A percentile compares a stretch with the other conserved stretches of the same genome.
Evolutionary conservation across 2,888 invertebrate species (phyloP).

Genomic region (Limnephilus lunatus): DNA sequence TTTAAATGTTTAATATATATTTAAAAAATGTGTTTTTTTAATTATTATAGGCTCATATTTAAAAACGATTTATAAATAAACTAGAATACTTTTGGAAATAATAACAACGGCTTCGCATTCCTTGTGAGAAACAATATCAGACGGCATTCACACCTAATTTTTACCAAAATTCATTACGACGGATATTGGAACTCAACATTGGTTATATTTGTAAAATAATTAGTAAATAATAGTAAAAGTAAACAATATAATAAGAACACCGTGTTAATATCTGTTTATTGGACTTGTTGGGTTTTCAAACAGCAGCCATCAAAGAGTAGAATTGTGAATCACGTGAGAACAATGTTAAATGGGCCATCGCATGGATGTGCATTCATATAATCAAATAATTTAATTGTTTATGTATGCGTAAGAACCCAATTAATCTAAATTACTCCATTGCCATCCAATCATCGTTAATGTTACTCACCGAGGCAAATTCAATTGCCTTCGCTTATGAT

Average conservation of each 20-base stretch:
- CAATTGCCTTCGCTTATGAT: conserved; percentile 49
- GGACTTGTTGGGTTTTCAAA: neutral
- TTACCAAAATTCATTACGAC: too few species aligned
- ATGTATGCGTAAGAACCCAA: conserved; percentile 22
- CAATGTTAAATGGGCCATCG: neutral
- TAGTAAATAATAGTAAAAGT: neutral
- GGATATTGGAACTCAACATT: too few species aligned
- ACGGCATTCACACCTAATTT: too few species aligned
- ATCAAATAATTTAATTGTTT: conserved; percentile 3
- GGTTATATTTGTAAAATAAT: neutral
- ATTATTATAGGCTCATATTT: too few species aligned
- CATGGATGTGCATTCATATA: neutral
- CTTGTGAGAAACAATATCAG: too few species aligned
- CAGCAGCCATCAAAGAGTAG: neutral
- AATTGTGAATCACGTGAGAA: neutral
- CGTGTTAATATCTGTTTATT: neutral
- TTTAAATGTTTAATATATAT: too few species aligned
- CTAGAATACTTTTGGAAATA: too few species aligned
- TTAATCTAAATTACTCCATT: conserved; percentile 49
- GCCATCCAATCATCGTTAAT: conserved; percentile 47
- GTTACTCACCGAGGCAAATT: conserved; percentile 34
- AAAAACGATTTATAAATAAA: too few species aligned
- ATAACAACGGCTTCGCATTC: too few species aligned
- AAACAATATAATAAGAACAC: neutral
- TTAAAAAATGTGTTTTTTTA: too few species aligned